Conservation (phyloP, 2,113 vertebrate species). For the Triplophysa rosa region DNA sequence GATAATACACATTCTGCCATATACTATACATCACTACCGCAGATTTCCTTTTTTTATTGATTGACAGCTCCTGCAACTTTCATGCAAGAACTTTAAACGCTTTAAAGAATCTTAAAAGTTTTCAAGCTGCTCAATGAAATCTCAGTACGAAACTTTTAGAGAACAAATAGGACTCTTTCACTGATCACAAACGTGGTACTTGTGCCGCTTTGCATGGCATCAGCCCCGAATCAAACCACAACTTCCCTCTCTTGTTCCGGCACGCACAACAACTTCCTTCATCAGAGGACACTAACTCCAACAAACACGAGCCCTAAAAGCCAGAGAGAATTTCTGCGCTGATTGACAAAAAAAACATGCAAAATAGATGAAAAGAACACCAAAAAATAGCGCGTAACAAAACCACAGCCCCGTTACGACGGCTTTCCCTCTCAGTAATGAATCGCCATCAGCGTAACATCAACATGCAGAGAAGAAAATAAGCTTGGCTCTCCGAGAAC, state of each 20-base stretch:
- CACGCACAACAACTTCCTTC: conserved; percentile 30
- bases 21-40: too few species aligned
- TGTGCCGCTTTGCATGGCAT: conserved; percentile 7
- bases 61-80: too few species aligned
- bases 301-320: conserved; percentile 44
- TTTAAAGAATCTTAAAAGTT: background rate
- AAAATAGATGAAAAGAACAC: conserved; percentile 78
- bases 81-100: too few species aligned
- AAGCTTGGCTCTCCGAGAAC: conserved; percentile 73
- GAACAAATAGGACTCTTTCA: background rate
- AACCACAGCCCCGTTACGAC: conserved; percentile 74
- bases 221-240: background rate
- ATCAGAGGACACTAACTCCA: conserved; percentile 33
- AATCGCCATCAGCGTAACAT: conserved; percentile 76
- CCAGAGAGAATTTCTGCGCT: conserved; percentile 43
- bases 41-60: too few species aligned
- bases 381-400: conserved; percentile 73
- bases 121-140: background rate
- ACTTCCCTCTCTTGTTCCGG: conserved; percentile 8
- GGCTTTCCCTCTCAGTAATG: conserved; percentile 79
- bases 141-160: background rate
- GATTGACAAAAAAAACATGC: conserved; percentile 76
- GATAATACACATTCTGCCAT: too few species aligned
- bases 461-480: conserved; percentile 68
- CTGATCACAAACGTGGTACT: conserved; percentile 5